Evolutionary conservation across 2,888 invertebrate species (phyloP).

Genomic region (Coecobrya sp.): DNA sequence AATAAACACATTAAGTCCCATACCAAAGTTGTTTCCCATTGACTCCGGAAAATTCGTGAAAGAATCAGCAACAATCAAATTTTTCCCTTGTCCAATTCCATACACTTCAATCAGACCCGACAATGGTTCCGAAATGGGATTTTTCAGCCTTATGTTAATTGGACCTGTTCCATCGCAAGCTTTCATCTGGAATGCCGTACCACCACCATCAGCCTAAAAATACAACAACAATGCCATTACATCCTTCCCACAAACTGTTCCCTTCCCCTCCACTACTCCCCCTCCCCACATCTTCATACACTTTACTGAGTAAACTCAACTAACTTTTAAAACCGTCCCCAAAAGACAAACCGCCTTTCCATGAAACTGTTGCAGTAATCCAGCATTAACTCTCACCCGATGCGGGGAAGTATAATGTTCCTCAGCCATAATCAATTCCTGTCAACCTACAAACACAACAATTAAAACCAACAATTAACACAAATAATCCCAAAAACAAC

Average conservation of each 20-base stretch:
- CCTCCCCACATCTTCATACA: too few relatives aligned
- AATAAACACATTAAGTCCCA: too few relatives aligned
- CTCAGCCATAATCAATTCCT: slow-evolving; percentile 37
- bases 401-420: background rate
- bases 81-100: slow-evolving; percentile 84
- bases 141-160: slow-evolving; percentile 83
- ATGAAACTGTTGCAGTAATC: slow-evolving; percentile 75
- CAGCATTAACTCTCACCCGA: slow-evolving; percentile 81
- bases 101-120: slow-evolving; percentile 83
- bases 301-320: background rate
- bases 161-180: slow-evolving; percentile 72
- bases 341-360: slow-evolving; percentile 83
- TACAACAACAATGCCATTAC: background rate
- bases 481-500: too few relatives aligned
- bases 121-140: slow-evolving; percentile 83
- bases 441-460: too few relatives aligned
- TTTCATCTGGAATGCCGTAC: slow-evolving; percentile 83
- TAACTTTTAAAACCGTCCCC: slow-evolving; percentile 81
- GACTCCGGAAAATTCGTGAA: slow-evolving; percentile 80
- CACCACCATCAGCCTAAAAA: slow-evolving; percentile 84
- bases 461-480: too few relatives aligned
- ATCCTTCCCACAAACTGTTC: too few relatives aligned
- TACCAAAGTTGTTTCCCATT: slow-evolving; percentile 81
- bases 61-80: slow-evolving; percentile 80
- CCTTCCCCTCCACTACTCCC: too few relatives aligned